These are phyloP conservation scores for Orientallactaga bullata DNA, from an alignment of 2,113 vertebrate species.

Conservation along the genomic window DNA sequence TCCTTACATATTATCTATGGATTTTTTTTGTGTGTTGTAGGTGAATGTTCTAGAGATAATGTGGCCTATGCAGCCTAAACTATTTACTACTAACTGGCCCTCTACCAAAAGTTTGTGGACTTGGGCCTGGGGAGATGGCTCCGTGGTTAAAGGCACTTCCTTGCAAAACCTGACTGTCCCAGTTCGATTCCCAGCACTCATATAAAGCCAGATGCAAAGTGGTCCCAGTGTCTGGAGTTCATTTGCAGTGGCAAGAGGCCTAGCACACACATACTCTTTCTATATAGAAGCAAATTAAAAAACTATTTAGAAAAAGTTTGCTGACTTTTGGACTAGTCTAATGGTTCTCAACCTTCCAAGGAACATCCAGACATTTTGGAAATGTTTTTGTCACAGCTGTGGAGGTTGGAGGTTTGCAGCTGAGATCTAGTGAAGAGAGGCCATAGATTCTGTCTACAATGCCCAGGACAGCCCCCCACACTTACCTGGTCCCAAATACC, in stretches of 20 bases:
- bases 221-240: no score
- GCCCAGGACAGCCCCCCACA: background rate
- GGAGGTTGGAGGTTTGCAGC: background rate
- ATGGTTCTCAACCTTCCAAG: slow-evolving; percentile 4
- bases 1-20: background rate
- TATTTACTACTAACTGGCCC: background rate
- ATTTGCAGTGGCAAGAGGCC: no score
- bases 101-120: background rate
- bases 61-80: slow-evolving; percentile 11
- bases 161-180: no score
- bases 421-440: slow-evolving; percentile 31
- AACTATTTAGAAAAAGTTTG: background rate
- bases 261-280: no score
- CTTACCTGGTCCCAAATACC: background rate
- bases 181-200: no score
- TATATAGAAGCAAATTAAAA: no score
- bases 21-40: background rate
- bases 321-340: slow-evolving; percentile 13
- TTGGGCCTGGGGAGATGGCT: no score
- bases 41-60: background rate
- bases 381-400: background rate
- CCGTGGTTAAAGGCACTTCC: no score
- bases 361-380: background rate
- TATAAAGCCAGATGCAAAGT: no score
- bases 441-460: background rate